Evolutionary conservation across 2,888 invertebrate species (phyloP), one percentile per base, ranked within the genome.

Genomic region (Drosophila macrospina): DNA sequence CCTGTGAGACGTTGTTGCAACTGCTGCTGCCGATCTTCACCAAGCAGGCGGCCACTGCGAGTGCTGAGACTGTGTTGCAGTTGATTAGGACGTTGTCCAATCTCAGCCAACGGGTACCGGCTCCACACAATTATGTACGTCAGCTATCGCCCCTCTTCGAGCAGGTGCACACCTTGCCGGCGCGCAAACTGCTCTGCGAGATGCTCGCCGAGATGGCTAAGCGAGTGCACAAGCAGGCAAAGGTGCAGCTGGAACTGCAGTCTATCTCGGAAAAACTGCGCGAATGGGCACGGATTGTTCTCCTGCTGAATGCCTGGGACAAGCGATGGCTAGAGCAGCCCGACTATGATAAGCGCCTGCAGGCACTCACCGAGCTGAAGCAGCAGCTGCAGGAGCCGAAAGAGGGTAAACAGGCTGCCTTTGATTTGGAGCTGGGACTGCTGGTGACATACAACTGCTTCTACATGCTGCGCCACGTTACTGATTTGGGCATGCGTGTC

Each of bases 291-390:
- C 91, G 93, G 11, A 87, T 96, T 11, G 91, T 96, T 2, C 90
- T 91, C 5, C 94, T 96, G 90, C 93, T 98, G 80, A 99, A 99
- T 92, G 95, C 98, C 0, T 98, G 95, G 94, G 96, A 98, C 91
- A 94, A 94, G 44, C 94, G 95, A 72, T 96, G 96, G 95, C 94
- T 98, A n/a, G 98, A 98, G 82, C 98, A 99, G 90, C 98, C 98
- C 0, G 98, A 99, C 92, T 98, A 96, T 85, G 95, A 96, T 68
- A 94, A 94, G 80, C 94, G 99, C 79, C 93, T 98, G 20, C 95
- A 95, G 56, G 96, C 96, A 0, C 97, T 97, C 80, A 95, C 94
- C 80, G 92, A 93, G 79, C 94, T 98, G 39, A 94, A 94, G 67
- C 89, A 93, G 44, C 89, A 94, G 59, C 91, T 94, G 11, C 92